Conservation (phyloP, 1,140 invertebrate species). For the Zaprionus tsacasi region DNA sequence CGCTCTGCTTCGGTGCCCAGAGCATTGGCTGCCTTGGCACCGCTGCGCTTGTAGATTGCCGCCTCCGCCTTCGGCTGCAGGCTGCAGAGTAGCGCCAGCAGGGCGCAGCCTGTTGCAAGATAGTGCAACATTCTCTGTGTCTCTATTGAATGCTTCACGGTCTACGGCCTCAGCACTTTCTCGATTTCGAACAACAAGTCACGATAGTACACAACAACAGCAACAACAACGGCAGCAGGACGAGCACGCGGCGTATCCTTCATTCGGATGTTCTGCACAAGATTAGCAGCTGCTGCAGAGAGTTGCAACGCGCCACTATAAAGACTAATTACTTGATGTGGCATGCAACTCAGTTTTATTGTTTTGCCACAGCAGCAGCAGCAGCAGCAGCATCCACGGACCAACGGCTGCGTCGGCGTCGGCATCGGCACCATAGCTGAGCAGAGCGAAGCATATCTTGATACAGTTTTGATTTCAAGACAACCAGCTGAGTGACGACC, state of each 20-base stretch:
- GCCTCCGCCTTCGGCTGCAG: constrained; percentile 34
- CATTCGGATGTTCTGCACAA: constrained; percentile 61
- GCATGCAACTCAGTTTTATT: constrained; percentile 84
- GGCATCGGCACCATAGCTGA: constrained; percentile 11
- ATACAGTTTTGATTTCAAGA: constrained; percentile 78
- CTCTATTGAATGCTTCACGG: constrained; percentile 2
- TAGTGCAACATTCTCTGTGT: constrained; percentile 43
- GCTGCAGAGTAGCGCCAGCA: constrained; percentile 43
- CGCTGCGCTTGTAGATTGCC: constrained; percentile 70
- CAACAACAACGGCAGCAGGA: constrained; percentile 37
- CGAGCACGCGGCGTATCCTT: constrained; percentile 72
- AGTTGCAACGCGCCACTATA: constrained; percentile 63
- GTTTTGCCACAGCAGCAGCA: constrained; percentile 57
- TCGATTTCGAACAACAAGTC: constrained; percentile 20
- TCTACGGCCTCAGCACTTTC: constrained; percentile 9
- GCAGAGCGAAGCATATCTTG: constrained; percentile 48
- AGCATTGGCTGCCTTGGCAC: constrained; percentile 50
- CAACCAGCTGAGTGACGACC: constrained; percentile 59
- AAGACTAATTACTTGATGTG: constrained; percentile 80
- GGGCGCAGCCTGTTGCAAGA: constrained; percentile 51
- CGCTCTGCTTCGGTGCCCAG: constrained; percentile 20
- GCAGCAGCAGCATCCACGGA: constrained; percentile 28
- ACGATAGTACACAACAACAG: constrained; percentile 23
- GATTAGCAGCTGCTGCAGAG: constrained; percentile 66
- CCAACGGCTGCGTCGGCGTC: constrained; percentile 24